Conservation (phyloP, 2,888 invertebrate genomes). For the Ectropis crepuscularia region DNA sequence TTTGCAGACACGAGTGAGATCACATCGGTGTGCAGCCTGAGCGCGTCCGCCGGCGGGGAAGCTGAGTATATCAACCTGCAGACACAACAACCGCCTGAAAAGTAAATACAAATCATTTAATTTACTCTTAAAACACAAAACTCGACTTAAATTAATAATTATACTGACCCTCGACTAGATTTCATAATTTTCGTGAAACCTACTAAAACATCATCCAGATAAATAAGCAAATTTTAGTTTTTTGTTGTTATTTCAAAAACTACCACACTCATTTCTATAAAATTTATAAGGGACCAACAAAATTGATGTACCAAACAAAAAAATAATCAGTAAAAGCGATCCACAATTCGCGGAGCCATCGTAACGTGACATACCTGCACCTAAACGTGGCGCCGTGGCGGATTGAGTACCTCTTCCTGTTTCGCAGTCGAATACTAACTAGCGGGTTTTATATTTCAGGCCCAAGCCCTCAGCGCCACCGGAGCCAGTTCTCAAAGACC, state of each 20-base stretch:
- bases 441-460: slow-evolving; percentile 47
- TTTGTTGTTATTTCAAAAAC: too few species aligned
- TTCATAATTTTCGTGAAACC: too few species aligned
- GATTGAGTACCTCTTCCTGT: background rate
- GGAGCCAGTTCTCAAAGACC: slow-evolving; percentile 68
- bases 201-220: too few species aligned
- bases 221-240: too few species aligned
- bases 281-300: too few species aligned
- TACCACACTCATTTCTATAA: too few species aligned
- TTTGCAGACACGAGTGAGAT: slow-evolving; percentile 88
- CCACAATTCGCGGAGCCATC: too few species aligned
- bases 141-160: background rate
- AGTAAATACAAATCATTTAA: slow-evolving; percentile 31
- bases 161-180: too few species aligned
- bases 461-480: slow-evolving; percentile 71
- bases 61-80: slow-evolving; percentile 74
- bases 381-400: too few species aligned
- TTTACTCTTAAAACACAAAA: background rate
- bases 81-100: slow-evolving; percentile 58
- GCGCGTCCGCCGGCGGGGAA: slow-evolving; percentile 86
- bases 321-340: too few species aligned
- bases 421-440: background rate
- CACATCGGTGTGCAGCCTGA: slow-evolving; percentile 89
- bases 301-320: too few species aligned
- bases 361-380: too few species aligned